Evolutionary conservation across 2,797 vertebrate species (phyloP), one percentile per base, ranked within the genome.

Genomic region (Chromobotia macracanthus): DNA sequence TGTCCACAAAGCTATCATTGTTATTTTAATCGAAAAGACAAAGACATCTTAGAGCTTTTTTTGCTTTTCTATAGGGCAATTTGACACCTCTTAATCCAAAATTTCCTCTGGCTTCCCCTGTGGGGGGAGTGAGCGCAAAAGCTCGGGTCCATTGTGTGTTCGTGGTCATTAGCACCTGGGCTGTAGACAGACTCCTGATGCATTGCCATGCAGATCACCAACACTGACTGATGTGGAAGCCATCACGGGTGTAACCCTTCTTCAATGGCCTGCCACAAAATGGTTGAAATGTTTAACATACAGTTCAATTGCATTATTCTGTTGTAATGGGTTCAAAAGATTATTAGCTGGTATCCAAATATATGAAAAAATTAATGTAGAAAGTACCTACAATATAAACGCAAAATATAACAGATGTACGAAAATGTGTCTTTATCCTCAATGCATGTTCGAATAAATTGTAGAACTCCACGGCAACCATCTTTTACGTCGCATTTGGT

Each of bases 81-180:
- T 81, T 75, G 80, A 87, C 77, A 85, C 83, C 80, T 85, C 82
- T 83, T 84, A 82, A 86, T 87, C 76, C 72, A 84, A 85, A 85
- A 80, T 79, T 82, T 87, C 81, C 82, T 83, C 69, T 84, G 55
- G 71, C 61, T 74, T 48, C 63, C 61, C 56, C 44, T n/a, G 75
- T 55, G 76, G 75, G 69, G 31, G 41, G 72, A n/a, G 19, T 58
- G 63, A 16, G 83, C 61, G 82, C 67, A 76, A 51, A 84, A 38
- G 48, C 60, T 38, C 15, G 48, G 19, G 28, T 68, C 77, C 82
- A 85, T 84, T 86, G 85, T 90, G 23, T 65, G 65, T 78, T 84
- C 78, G 76, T 72, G 63, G 80, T 87, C 87, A 88, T 90, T 89
- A 89, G 82, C 87, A 87, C 86, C 82, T 86, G 68, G 74, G 75